Percentiles rank a stretch among this genome's conserved stretches.
phyloP scores from a whole-genome alignment of 2,888 invertebrate genomes.

The Leucophenga montana region DNA sequence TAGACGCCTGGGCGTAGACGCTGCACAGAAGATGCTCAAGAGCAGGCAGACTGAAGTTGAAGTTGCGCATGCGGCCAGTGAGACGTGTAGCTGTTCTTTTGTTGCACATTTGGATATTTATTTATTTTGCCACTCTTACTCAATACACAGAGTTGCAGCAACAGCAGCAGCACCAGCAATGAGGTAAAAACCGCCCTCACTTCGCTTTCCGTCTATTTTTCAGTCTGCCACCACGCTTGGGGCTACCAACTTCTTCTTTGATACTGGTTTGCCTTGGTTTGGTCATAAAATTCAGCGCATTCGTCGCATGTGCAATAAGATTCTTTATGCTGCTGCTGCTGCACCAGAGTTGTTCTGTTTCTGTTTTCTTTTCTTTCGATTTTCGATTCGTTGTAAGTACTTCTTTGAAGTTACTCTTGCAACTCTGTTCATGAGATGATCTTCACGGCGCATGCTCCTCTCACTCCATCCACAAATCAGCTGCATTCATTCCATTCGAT shows the following conservation, averaged over 20 bases:
- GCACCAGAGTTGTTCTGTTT: not conserved
- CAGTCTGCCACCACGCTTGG: conserved; percentile 32
- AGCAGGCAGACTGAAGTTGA: not conserved
- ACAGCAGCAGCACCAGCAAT: too few species aligned
- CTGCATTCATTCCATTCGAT: conserved; percentile 5
- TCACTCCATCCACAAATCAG: not conserved
- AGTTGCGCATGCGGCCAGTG: conserved; percentile 7
- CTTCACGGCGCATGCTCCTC: not conserved
- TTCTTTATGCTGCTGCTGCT: not conserved
- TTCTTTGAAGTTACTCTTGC: not conserved
- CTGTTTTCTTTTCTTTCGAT: not conserved
- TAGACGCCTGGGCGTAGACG: too few species aligned
- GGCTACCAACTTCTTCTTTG: conserved; percentile 31
- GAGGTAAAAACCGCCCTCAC: too few species aligned
- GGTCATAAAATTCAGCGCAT: conserved; percentile 50
- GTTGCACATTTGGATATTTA: not conserved
- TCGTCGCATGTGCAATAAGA: not conserved
- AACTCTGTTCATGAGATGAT: not conserved
- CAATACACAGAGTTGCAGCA: too few species aligned
- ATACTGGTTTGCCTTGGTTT: conserved; percentile 60
- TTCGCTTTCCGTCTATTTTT: not conserved
- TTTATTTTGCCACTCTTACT: conserved; percentile 20
- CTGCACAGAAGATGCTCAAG: too few species aligned
- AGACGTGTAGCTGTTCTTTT: conserved; percentile 12
- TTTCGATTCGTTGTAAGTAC: too few species aligned